Conservation (phyloP, 2,888 invertebrate genomes). For the Pasiphila rectangulata region DNA sequence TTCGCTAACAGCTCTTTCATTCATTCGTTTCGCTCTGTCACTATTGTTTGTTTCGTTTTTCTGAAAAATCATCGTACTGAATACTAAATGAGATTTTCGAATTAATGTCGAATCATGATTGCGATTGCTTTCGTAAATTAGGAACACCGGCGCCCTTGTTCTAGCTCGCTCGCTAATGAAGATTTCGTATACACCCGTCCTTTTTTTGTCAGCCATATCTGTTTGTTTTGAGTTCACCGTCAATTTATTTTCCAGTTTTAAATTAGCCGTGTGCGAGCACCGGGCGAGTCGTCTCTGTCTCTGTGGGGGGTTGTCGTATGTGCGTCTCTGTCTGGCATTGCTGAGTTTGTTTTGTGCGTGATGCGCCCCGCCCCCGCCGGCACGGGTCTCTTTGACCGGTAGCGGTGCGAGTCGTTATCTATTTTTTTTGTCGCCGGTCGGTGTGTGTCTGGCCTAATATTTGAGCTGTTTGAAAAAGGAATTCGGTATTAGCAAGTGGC, state of each 20-base stretch:
- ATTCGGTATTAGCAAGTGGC: conserved; percentile 62
- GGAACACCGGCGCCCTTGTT: conserved; percentile 58
- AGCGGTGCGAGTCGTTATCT: conserved; percentile 73
- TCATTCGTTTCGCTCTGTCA: conserved; percentile 67
- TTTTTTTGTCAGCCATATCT: conserved; percentile 77
- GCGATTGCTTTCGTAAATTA: conserved; percentile 65
- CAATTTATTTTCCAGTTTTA: conserved; percentile 77
- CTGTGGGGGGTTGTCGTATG: conserved; percentile 31
- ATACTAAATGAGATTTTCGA: conserved; percentile 60
- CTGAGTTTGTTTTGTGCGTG: conserved; percentile 78
- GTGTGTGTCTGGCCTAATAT: conserved; percentile 75
- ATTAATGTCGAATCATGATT: conserved; percentile 69
- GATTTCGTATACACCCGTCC: conserved; percentile 71
- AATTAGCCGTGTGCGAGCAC: conserved; percentile 69
- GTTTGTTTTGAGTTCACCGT: conserved; percentile 78
- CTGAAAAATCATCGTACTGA: conserved; percentile 61
- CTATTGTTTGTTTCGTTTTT: conserved; percentile 62
- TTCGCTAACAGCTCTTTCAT: conserved; percentile 66
- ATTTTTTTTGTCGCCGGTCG: conserved; percentile 61
- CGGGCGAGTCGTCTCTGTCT: conserved; percentile 53
- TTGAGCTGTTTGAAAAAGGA: conserved; percentile 70
- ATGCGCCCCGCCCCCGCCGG: conserved; percentile 73
- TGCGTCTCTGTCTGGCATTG: conserved; percentile 58
- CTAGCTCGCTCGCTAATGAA: conserved; percentile 68
- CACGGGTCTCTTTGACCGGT: conserved; percentile 74